These are phyloP conservation scores for Plectrocnemia conspersa DNA, from an alignment of 1,140 invertebrate species.

Conservation along the genomic window DNA sequence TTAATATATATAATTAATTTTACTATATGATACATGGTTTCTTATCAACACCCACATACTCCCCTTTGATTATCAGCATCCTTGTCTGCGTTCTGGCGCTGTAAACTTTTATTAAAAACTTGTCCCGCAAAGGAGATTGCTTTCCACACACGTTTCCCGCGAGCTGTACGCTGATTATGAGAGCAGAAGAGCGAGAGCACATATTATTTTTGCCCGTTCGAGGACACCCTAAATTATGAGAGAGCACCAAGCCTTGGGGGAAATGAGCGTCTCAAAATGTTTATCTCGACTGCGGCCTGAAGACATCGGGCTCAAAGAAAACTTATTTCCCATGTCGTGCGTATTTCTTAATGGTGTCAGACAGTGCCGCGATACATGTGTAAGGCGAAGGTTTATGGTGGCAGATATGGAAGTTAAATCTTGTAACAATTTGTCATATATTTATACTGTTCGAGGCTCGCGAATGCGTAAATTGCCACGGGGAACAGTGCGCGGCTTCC, in stretches of 20 bases:
- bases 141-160: too few species aligned
- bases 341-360: constrained; percentile 3
- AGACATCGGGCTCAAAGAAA: background rate
- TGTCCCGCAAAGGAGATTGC: too few species aligned
- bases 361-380: background rate
- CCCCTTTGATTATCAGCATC: too few species aligned
- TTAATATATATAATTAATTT: too few species aligned
- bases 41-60: too few species aligned
- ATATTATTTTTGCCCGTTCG: too few species aligned
- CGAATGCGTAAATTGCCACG: background rate
- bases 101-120: too few species aligned
- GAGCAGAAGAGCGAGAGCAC: background rate
- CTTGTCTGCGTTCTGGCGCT: too few species aligned
- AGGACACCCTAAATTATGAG: too few species aligned
- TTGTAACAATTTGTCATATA: constrained; percentile 6
- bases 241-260: too few species aligned
- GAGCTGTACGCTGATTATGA: constrained; percentile 5
- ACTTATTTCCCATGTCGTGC: background rate
- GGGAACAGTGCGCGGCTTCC: background rate
- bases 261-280: background rate
- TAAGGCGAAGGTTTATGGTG: constrained; percentile 1
- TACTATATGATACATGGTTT: too few species aligned
- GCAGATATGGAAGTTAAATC: constrained; percentile 2
- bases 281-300: background rate
- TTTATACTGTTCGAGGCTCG: background rate